Percentiles rank a stretch among this genome's conserved stretches.
Conservation (phyloP, 2,888 invertebrate genomes). For the Iselma pallidipennis region DNA sequence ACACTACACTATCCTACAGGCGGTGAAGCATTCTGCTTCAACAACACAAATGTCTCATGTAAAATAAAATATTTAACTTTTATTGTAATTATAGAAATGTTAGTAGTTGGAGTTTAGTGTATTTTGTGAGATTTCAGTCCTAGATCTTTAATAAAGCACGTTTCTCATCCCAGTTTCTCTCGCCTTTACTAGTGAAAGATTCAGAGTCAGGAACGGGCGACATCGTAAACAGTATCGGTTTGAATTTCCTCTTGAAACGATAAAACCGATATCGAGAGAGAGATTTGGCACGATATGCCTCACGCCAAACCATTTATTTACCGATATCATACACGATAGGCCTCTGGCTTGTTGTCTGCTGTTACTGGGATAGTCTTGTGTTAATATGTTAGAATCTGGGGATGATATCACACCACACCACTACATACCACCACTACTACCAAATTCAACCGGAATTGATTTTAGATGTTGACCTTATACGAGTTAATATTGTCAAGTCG, state of each 20-base stretch:
- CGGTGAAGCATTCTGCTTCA: neutral
- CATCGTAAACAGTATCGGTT: constrained; percentile 19
- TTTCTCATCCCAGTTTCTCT: neutral
- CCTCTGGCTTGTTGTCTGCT: constrained; percentile 12
- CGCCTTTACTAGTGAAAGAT: neutral
- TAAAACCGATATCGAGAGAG: constrained; percentile 29
- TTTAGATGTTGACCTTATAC: constrained; percentile 43
- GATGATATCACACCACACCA: constrained; percentile 42
- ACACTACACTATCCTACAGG: neutral
- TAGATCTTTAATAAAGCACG: neutral
- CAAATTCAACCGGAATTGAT: constrained; percentile 43
- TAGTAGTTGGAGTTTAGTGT: no score
- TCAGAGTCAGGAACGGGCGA: neutral
- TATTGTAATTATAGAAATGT: no score
- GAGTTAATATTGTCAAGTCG: constrained; percentile 40
- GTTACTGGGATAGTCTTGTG: constrained; percentile 38
- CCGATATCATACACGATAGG: constrained; percentile 16
- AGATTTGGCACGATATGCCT: constrained; percentile 18
- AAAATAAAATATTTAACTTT: neutral
- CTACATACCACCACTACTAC: no score
- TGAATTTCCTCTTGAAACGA: constrained; percentile 19
- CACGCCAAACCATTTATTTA: constrained; percentile 12
- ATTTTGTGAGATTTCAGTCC: neutral
- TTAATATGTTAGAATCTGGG: constrained; percentile 43
- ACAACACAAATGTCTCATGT: neutral